phyloP scores from a whole-genome alignment of 2,113 vertebrate genomes.

The Lophura nycthemera region DNA sequence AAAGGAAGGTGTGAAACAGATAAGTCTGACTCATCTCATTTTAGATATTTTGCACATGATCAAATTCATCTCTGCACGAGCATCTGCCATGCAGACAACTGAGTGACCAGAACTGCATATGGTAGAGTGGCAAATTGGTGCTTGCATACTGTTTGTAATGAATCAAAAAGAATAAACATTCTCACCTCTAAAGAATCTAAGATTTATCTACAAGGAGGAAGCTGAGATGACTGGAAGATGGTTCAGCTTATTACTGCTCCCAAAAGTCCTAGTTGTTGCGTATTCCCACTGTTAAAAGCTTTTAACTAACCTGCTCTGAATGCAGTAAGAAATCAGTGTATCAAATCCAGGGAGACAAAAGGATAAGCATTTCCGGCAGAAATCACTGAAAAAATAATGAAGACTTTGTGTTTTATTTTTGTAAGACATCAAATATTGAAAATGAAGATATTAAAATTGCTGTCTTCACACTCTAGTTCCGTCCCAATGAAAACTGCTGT shows the following conservation, averaged over 20 bases:
- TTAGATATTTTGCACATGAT: neutral
- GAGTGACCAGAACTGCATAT: neutral
- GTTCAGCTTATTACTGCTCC: neutral
- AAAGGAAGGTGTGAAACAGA: neutral
- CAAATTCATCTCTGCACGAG: neutral
- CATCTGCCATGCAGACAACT: neutral
- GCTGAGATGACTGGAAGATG: neutral
- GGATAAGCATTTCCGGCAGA: neutral
- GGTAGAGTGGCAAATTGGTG: neutral
- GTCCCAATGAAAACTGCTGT: neutral
- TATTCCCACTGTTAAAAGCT: neutral
- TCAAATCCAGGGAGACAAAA: neutral
- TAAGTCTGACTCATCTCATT: neutral
- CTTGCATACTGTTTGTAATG: neutral
- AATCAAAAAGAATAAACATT: neutral
- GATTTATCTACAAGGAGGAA: neutral
- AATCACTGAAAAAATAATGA: fast-evolving
- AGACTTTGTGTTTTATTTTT: neutral
- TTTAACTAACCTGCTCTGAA: neutral
- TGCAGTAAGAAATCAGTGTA: neutral
- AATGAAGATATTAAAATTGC: neutral
- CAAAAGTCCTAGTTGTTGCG: neutral
- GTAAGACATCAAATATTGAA: neutral
- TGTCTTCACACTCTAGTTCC: neutral
- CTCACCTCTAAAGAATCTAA: neutral